These are phyloP conservation scores for Euphonia xanthogaster DNA, from an alignment of 2,797 vertebrate species.

Conservation along the genomic window DNA sequence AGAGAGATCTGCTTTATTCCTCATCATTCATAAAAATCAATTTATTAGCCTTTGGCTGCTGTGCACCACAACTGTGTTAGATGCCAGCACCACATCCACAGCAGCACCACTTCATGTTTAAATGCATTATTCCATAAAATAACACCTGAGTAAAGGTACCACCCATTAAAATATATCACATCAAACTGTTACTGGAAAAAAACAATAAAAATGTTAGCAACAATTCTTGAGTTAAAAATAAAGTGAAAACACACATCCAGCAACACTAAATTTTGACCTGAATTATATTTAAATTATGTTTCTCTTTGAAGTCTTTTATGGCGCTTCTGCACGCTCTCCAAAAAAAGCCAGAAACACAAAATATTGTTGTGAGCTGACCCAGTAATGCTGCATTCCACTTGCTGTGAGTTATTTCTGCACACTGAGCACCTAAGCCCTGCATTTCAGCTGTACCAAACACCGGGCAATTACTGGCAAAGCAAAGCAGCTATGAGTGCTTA, in stretches of 20 bases:
- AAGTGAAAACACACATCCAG: not conserved
- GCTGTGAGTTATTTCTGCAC: not conserved
- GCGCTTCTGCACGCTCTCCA: not conserved
- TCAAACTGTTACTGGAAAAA: not conserved
- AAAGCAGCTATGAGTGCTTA: not conserved
- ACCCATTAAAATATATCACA: constrained; percentile 31
- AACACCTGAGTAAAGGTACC: not conserved
- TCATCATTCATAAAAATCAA: constrained; percentile 61
- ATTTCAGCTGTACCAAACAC: not conserved
- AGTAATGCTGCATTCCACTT: not conserved
- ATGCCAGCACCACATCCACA: not conserved
- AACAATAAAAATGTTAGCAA: not conserved
- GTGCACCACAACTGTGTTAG: constrained; percentile 1
- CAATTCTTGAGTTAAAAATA: not conserved
- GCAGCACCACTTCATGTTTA: constrained; percentile 6
- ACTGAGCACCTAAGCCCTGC: not conserved
- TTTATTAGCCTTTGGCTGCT: constrained; percentile 32
- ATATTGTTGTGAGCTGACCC: not conserved
- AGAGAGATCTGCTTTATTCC: constrained; percentile 30
- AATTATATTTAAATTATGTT: not conserved
- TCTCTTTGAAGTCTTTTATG: not conserved
- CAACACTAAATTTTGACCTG: not conserved
- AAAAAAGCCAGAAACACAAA: not conserved
- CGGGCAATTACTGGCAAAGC: not conserved
- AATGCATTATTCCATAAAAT: constrained; percentile 28